Base-by-base conservation (phyloP, 1,140 invertebrate genomes). In the Atopsyche davidsoni region DNA sequence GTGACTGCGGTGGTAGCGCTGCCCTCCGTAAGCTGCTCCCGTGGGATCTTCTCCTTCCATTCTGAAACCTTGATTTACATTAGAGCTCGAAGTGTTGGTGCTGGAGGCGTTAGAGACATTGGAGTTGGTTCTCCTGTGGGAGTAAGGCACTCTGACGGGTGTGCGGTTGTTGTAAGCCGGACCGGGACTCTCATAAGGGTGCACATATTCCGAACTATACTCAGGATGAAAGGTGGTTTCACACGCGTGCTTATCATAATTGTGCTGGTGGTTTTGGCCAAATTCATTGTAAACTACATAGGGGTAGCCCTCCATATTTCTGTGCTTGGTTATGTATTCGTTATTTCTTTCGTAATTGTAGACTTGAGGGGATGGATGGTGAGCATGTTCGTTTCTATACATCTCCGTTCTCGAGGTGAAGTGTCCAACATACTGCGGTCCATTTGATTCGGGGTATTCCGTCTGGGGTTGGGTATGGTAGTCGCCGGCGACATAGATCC, bases 61-160 rank as follows among this genome's bases (percentile, higher is more conserved):
- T 13, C 76, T 72, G 64, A 81, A 83, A 11, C 73, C 79, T 6
- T 79, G 80, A 66, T 72, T 72, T 1, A 68, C 51, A 48, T 68
- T 68, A 6, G 66, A 66, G 22, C 68, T 70, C 53, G 68, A 72
- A 17, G 69, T 72, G 28, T 75, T 79, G 7, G 78, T 74, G 9
- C 74, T 77, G 48, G 76, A 79, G 3, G 78, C 75, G 58, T 78
- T 83, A n/a, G 82, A 85, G 7, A 83, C 79, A 63, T 86, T 86
- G 3, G 83, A 85, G 2, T 82, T 78, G 2, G 84, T 86, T 45
- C 82, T 72, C 49, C 79, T 72, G 63, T 86, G 83, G 2, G 67
- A 69, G 2, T 69, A 57, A 2, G 73, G 66, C 14, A 75, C 51
- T 51, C 73, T 67, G 38, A 69, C 66, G 1, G 67, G 69, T 10